A percentile compares a stretch with the other conserved stretches of the same genome.
Evolutionary conservation across 2,797 vertebrate species (phyloP).

Genomic region (Sebastes taczanowskii): DNA sequence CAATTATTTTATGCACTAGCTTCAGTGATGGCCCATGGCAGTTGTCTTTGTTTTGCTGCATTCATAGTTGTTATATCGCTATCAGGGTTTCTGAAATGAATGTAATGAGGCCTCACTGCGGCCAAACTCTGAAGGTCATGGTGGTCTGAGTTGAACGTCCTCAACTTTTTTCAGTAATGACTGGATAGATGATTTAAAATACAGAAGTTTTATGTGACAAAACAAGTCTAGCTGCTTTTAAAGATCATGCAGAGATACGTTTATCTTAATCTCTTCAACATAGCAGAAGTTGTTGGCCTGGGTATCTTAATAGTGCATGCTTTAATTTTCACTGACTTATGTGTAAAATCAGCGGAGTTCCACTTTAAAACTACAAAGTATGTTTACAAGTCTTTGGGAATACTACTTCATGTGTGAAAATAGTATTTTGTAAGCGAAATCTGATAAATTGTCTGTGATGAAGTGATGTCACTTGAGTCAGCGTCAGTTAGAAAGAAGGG

Average conservation of each 20-base stretch:
- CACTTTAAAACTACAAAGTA: neutral
- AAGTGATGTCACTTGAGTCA: neutral
- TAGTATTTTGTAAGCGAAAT: neutral
- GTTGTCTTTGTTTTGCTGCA: slow-evolving; percentile 7
- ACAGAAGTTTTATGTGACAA: neutral
- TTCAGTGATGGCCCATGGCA: slow-evolving; percentile 5
- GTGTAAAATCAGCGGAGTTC: neutral
- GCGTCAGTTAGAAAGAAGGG: neutral
- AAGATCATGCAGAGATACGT: neutral
- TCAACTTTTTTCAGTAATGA: neutral
- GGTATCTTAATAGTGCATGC: neutral
- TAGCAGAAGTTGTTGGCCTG: neutral
- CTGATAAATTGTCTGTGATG: neutral
- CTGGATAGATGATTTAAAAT: neutral
- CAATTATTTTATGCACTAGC: neutral
- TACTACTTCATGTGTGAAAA: neutral
- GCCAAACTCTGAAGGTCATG: neutral
- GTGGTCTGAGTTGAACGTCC: neutral
- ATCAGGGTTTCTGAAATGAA: neutral
- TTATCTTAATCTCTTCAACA: neutral
- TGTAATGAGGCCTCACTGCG: neutral
- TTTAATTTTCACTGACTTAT: neutral
- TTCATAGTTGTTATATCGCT: neutral
- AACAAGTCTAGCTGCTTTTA: slow-evolving; percentile 1
- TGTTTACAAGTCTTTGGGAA: neutral